Evolutionary conservation across 2,888 invertebrate species (phyloP).

Genomic region (Apotomis turbidana): DNA sequence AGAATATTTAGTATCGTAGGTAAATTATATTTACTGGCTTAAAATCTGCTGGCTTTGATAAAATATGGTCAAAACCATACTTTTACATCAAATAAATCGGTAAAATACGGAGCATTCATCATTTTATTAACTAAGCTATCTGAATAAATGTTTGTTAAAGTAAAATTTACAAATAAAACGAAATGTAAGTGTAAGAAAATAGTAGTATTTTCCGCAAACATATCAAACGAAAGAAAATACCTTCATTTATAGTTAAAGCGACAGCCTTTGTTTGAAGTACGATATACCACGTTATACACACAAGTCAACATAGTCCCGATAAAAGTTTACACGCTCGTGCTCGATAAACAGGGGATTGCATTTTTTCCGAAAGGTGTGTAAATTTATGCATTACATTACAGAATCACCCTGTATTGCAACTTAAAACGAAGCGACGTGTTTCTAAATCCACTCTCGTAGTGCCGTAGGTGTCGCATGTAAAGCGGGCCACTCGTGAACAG

Average conservation of each 20-base stretch:
- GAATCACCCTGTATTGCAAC: constrained; percentile 46
- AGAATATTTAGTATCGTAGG: no score
- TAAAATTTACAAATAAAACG: no score
- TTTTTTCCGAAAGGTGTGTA: constrained; percentile 33
- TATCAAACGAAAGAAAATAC: not conserved
- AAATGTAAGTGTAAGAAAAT: no score
- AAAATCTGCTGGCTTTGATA: no score
- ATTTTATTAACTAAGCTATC: no score
- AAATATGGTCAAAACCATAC: no score
- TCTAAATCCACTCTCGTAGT: constrained; percentile 68
- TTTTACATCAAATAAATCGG: no score
- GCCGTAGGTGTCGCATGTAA: constrained; percentile 56
- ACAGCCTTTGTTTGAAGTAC: not conserved
- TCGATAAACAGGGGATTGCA: constrained; percentile 31
- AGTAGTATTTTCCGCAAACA: not conserved
- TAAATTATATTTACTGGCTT: no score
- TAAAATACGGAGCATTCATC: no score
- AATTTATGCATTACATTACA: constrained; percentile 41
- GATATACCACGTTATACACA: not conserved
- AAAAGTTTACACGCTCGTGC: constrained; percentile 14
- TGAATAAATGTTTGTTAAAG: no score
- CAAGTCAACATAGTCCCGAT: constrained; percentile 20
- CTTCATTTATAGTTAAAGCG: not conserved
- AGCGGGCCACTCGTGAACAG: constrained; percentile 13
- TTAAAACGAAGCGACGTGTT: constrained; percentile 64